Evolutionary conservation across 64 coral and sea anemone species (phyloP).

Genomic region (Montipora sp.): DNA sequence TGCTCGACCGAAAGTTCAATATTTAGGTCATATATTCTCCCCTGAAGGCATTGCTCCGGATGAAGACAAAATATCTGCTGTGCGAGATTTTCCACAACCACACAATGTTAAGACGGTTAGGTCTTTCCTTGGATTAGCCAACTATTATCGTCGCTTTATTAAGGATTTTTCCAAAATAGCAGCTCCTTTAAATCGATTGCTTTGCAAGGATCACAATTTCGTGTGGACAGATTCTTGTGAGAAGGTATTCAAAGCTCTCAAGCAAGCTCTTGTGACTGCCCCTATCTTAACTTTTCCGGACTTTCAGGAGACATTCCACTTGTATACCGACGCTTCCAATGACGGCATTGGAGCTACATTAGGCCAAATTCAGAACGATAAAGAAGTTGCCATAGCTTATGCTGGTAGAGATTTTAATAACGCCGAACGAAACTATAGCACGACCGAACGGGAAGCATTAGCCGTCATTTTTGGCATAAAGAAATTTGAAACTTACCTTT

Average conservation of each 20-base stretch:
- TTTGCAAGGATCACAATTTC: conserved; percentile 29
- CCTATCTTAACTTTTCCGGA: conserved; percentile 59
- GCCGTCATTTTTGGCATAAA: conserved; percentile 28
- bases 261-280: neutral
- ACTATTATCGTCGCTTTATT: conserved; percentile 41
- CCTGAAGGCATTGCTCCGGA: conserved; percentile 13
- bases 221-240: conserved; percentile 14
- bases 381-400: conserved; percentile 19
- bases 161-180: conserved; percentile 44
- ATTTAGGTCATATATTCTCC: neutral
- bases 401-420: conserved; percentile 37
- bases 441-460: conserved; percentile 28
- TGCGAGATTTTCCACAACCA: conserved; percentile 28
- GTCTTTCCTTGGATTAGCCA: conserved; percentile 41
- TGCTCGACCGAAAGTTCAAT: too few species aligned
- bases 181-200: conserved; percentile 18
- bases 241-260: neutral
- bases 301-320: neutral
- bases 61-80: conserved; percentile 13
- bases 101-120: neutral
- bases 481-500: conserved; percentile 26
- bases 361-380: conserved; percentile 29
- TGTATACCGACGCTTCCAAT: conserved; percentile 24
- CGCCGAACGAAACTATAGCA: conserved; percentile 22
- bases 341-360: neutral